Evolutionary conservation across 2,888 invertebrate species (phyloP).

Genomic region (Didymodactylos carnosus): DNA sequence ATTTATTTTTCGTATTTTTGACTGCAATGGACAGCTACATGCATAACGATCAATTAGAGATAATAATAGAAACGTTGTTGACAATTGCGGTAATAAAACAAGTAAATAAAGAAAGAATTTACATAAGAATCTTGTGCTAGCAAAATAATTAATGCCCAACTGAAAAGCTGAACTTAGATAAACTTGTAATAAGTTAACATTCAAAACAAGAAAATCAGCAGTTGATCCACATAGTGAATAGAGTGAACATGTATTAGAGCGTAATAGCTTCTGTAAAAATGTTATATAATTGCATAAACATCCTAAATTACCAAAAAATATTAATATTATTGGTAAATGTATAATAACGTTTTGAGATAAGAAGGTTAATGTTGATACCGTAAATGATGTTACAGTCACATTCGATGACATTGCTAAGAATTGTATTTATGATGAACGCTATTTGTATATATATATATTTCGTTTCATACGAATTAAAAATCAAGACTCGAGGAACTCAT

Average conservation of each 20-base stretch:
- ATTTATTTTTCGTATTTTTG: neutral
- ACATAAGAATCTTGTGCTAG: neutral
- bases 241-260: neutral
- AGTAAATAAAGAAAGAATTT: neutral
- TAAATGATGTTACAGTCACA: neutral
- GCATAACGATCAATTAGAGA: neutral
- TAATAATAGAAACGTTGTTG: neutral
- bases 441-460: neutral
- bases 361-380: neutral
- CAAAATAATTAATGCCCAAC: neutral
- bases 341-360: neutral
- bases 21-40: neutral
- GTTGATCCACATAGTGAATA: neutral
- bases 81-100: neutral
- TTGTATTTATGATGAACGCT: neutral
- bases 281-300: neutral
- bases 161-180: neutral
- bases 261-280: neutral
- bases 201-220: neutral
- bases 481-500: no score
- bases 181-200: neutral
- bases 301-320: neutral
- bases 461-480: neutral
- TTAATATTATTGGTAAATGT: neutral
- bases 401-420: neutral